Evolutionary conservation across 2,888 invertebrate genomes (phyloP), one percentile per base, ranked within the genome.

Genomic region (Chromoteleia sp.): DNA sequence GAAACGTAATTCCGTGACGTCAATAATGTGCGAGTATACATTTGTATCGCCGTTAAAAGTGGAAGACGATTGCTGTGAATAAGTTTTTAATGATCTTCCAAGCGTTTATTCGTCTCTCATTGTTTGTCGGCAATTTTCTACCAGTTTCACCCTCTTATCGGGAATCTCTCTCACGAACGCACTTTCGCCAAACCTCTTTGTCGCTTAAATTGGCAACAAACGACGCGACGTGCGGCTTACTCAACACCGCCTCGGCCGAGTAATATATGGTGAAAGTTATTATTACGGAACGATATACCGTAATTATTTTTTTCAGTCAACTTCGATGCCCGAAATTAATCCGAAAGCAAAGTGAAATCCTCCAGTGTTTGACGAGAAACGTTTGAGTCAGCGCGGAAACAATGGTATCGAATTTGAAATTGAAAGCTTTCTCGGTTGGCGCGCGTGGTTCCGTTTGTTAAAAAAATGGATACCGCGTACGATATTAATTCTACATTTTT

Each of bases 121-220:
- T 43, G 33, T 68, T 56, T 43, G 56, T 15, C 54, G 12, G 41
- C 19, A 10, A 54, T 68, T 56, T 43, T 67, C 50, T 33, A n/a
- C 52, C 33, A 33, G 45, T 30, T 54, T 41, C 17, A 15, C 7
- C 43, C 50, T 50, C 12, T 50, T 48, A 25, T 33, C 63, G 52
- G 52, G 36, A 25, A 39, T 50, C 63, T 63, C 56, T 43, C 54
- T 25, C 39, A 29, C 21, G 43, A 48, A 54, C 52, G 50, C 54
- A 74, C 70, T 68, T 63, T 68, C 80, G 56, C 80, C 68, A 17
- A 58, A 70, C 74, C 68, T 56, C 80, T 74, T 74, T 65, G 65
- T 74, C 74, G 56, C 65, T 74, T 74, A 48, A 65, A 74, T 74
- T 48, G 54, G 21, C 43, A 61, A 68, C 50, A 63, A 74, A 65